phyloP scores from a whole-genome alignment of 2,888 invertebrate genomes.

The Acronicta aceris region DNA sequence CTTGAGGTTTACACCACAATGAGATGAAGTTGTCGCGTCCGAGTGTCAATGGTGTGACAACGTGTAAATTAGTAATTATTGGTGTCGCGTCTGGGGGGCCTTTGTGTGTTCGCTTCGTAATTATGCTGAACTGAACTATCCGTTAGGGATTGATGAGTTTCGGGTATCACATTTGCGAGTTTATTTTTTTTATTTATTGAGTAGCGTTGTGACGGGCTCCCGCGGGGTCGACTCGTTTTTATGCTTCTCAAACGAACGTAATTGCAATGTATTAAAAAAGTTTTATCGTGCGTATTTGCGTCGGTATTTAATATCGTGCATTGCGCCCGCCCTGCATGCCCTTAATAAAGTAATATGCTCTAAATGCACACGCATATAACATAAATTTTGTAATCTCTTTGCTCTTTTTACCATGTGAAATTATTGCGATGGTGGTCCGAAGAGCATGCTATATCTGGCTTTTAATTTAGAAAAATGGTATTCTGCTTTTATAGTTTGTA shows the following conservation, averaged over 20 bases:
- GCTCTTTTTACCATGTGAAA: slow-evolving; percentile 85
- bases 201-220: slow-evolving; percentile 73
- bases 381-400: slow-evolving; percentile 83
- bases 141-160: slow-evolving; percentile 71
- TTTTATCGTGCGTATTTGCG: slow-evolving; percentile 76
- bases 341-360: slow-evolving; percentile 88
- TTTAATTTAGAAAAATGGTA: slow-evolving; percentile 84
- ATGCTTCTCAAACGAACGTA: slow-evolving; percentile 81
- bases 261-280: slow-evolving; percentile 85
- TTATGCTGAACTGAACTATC: slow-evolving; percentile 74
- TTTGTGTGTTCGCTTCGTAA: slow-evolving; percentile 76
- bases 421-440: slow-evolving; percentile 85
- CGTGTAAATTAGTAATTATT: slow-evolving; percentile 87
- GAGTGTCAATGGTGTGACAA: slow-evolving; percentile 85
- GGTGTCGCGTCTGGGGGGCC: slow-evolving; percentile 81
- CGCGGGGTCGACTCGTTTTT: slow-evolving; percentile 77
- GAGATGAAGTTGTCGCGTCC: slow-evolving; percentile 83
- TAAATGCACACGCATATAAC: slow-evolving; percentile 87
- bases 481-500: slow-evolving; percentile 72
- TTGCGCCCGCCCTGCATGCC: slow-evolving; percentile 81
- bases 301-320: slow-evolving; percentile 72
- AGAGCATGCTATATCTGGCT: slow-evolving; percentile 76
- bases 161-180: slow-evolving; percentile 71
- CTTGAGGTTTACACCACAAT: slow-evolving; percentile 88
- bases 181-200: slow-evolving; percentile 67